Evolutionary conservation across 2,113 vertebrate species (phyloP).

Genomic region (pig (Sus scrofa)): DNA sequence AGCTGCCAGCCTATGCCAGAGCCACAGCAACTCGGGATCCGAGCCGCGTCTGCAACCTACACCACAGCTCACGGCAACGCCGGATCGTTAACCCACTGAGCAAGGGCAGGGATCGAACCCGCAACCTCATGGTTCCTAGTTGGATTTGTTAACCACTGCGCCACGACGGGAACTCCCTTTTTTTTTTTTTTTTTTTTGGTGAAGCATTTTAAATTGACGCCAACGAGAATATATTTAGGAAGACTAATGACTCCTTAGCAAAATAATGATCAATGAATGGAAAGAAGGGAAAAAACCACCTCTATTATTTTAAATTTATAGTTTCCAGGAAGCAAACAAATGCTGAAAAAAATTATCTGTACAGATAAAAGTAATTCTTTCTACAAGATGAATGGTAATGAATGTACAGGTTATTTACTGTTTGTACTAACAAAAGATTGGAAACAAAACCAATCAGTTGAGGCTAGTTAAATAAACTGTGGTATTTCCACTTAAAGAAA

Average conservation of each 20-base stretch:
- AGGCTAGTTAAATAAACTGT: background rate
- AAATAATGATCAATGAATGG: conserved; percentile 5
- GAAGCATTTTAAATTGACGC: conserved; percentile 29
- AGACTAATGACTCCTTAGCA: background rate
- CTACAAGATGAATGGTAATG: background rate
- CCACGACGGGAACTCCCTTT: too few relatives aligned
- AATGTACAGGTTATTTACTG: background rate
- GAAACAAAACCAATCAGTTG: background rate
- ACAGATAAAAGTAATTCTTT: conserved; percentile 8
- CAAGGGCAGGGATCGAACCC: too few relatives aligned
- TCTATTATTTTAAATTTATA: background rate
- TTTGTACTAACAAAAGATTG: background rate
- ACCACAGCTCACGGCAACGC: too few relatives aligned
- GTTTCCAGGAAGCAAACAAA: conserved; percentile 1
- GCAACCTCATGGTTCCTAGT: too few relatives aligned
- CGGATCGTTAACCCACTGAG: too few relatives aligned
- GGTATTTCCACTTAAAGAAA: background rate
- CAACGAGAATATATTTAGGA: conserved; percentile 6
- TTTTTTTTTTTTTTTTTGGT: too few relatives aligned
- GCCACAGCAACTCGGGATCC: too few relatives aligned
- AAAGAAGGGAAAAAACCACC: background rate
- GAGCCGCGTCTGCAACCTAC: too few relatives aligned
- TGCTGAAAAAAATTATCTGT: background rate
- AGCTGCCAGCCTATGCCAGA: too few relatives aligned
- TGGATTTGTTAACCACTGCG: too few relatives aligned